phyloP scores from a whole-genome alignment of 2,888 invertebrate genomes.

The Anticlea derivata region DNA sequence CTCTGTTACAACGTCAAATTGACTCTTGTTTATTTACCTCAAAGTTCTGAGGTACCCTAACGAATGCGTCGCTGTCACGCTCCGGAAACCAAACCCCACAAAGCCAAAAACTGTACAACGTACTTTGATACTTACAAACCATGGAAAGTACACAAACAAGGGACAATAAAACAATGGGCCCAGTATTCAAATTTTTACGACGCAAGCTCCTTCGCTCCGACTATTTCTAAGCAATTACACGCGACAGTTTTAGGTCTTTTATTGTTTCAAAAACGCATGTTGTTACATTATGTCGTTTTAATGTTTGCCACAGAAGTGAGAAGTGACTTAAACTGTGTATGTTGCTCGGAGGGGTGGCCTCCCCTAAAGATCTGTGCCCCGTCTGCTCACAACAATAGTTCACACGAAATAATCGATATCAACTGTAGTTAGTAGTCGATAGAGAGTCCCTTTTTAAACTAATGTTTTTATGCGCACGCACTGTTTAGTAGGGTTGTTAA shows the following conservation, averaged over 20 bases:
- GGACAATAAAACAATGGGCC: slow-evolving; percentile 20
- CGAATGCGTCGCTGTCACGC: slow-evolving; percentile 24
- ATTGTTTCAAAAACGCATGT: slow-evolving; percentile 17
- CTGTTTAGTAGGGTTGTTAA: no score
- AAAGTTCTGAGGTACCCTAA: slow-evolving; percentile 11
- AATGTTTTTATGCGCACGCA: slow-evolving; percentile 44
- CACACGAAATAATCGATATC: slow-evolving; percentile 76
- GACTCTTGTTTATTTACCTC: slow-evolving; percentile 5
- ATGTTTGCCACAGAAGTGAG: slow-evolving; percentile 26
- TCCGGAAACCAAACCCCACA: slow-evolving; percentile 23
- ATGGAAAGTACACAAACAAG: slow-evolving; percentile 16
- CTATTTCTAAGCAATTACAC: slow-evolving; percentile 20
- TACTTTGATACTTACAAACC: slow-evolving; percentile 11
- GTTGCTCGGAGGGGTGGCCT: slow-evolving; percentile 44
- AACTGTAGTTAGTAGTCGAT: slow-evolving; percentile 40
- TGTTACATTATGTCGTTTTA: slow-evolving; percentile 14
- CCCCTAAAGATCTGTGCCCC: slow-evolving; percentile 75
- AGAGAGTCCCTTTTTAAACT: slow-evolving; percentile 32
- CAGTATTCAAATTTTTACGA: slow-evolving; percentile 26
- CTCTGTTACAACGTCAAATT: not conserved
- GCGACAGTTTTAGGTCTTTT: slow-evolving; percentile 15
- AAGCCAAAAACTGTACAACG: slow-evolving; percentile 5
- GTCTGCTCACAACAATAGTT: slow-evolving; percentile 72
- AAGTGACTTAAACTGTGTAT: slow-evolving; percentile 22
- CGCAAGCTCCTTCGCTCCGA: slow-evolving; percentile 11